phyloP scores from a whole-genome alignment of 2,888 invertebrate species.

The Philaethria dido region DNA sequence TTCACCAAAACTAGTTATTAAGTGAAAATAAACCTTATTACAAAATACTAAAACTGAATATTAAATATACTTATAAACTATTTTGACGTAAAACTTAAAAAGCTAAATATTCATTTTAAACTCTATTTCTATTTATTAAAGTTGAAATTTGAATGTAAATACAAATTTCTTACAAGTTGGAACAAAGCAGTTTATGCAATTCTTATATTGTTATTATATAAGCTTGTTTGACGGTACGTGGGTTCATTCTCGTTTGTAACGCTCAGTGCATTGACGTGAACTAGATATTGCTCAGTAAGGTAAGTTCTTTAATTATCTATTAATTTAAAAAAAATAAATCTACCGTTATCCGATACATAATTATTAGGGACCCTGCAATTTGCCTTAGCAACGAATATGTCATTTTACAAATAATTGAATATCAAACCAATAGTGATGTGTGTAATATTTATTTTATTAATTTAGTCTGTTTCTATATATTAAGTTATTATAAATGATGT shows the following conservation, averaged over 20 bases:
- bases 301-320: slow-evolving; percentile 29
- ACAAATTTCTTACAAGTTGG: slow-evolving; percentile 56
- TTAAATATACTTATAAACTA: background rate
- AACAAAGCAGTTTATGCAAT: slow-evolving; percentile 78
- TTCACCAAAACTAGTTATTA: slow-evolving; percentile 6
- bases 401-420: too few relatives aligned
- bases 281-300: slow-evolving; percentile 38
- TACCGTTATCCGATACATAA: background rate
- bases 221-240: slow-evolving; percentile 59
- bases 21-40: slow-evolving; percentile 21
- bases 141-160: background rate
- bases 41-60: slow-evolving; percentile 43
- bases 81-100: background rate
- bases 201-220: slow-evolving; percentile 82
- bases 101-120: background rate
- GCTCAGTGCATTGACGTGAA: slow-evolving; percentile 69
- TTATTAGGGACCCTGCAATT: too few relatives aligned
- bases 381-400: too few relatives aligned
- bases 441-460: too few relatives aligned
- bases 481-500: too few relatives aligned
- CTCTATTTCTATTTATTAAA: background rate
- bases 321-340: background rate
- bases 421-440: too few relatives aligned
- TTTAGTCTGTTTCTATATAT: too few relatives aligned
- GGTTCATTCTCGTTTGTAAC: slow-evolving; percentile 67